Evolutionary conservation across 2,113 vertebrate genomes (phyloP).

Genomic region (Oncorhynchus gorbuscha): DNA sequence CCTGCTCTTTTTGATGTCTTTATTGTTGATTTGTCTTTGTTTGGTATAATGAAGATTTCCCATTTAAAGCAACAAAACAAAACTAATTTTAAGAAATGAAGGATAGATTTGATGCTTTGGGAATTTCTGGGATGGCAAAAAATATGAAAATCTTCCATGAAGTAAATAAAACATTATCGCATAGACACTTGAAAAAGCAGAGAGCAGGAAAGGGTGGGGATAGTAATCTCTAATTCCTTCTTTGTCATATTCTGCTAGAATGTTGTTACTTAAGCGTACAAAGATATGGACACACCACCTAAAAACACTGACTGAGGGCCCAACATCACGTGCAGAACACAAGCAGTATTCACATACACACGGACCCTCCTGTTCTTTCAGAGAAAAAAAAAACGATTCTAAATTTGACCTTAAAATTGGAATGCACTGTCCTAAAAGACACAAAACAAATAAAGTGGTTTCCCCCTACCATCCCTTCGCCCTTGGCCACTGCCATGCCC

Average conservation of each 20-base stretch:
- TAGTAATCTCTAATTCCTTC: conserved; percentile 21
- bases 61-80: conserved; percentile 1
- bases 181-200: conserved; percentile 16
- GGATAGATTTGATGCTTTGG: conserved; percentile 7
- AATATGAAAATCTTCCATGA: not conserved
- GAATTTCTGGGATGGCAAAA: not conserved
- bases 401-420: conserved; percentile 8
- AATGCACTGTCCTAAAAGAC: conserved; percentile 38
- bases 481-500: conserved; percentile 6
- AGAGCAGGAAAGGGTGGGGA: conserved; percentile 1
- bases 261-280: conserved; percentile 33
- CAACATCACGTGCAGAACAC: not conserved
- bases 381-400: conserved; percentile 24
- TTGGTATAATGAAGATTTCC: conserved; percentile 24
- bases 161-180: not conserved
- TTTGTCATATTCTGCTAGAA: conserved; percentile 29
- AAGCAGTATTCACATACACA: conserved; percentile 5
- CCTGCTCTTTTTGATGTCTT: conserved; percentile 20
- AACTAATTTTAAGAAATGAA: not conserved
- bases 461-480: conserved; percentile 1
- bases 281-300: conserved; percentile 20
- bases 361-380: conserved; percentile 7
- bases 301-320: not conserved
- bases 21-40: conserved; percentile 25
- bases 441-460: conserved; percentile 18